A percentile compares a stretch with the other conserved stretches of the same genome.
phyloP scores from a whole-genome alignment of 2,888 invertebrate genomes.

The Carterocephalus palaemon region DNA sequence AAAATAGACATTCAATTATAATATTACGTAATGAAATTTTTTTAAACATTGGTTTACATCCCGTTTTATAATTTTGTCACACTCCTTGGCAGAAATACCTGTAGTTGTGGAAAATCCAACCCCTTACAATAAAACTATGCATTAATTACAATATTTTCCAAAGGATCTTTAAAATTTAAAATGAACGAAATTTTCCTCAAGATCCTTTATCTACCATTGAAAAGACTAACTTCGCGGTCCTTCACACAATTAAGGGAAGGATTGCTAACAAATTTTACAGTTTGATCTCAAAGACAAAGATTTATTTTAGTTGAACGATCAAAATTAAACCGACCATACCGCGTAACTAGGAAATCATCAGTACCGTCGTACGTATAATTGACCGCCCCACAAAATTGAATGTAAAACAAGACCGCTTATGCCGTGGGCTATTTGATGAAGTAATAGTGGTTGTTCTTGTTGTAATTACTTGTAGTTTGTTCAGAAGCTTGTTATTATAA shows the following conservation, averaged over 20 bases:
- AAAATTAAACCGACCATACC: constrained; percentile 3
- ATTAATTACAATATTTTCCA: too few relatives aligned
- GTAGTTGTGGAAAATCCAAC: too few relatives aligned
- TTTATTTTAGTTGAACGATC: constrained; percentile 8
- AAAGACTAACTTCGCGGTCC: background rate
- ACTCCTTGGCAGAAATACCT: too few relatives aligned
- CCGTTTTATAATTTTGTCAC: too few relatives aligned
- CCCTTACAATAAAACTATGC: too few relatives aligned
- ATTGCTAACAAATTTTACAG: background rate
- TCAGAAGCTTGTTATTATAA: constrained; percentile 66
- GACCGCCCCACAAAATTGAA: constrained; percentile 47
- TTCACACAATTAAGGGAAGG: background rate
- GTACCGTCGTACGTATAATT: constrained; percentile 39
- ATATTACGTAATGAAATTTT: too few relatives aligned
- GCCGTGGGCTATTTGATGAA: constrained; percentile 64
- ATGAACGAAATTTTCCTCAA: background rate
- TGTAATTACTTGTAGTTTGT: constrained; percentile 74
- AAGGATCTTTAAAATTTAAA: too few relatives aligned
- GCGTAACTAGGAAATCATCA: constrained; percentile 15
- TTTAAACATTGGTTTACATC: too few relatives aligned
- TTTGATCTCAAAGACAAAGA: constrained; percentile 2
- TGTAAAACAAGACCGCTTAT: constrained; percentile 52
- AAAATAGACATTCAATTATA: too few relatives aligned
- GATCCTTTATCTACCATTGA: constrained; percentile 1
- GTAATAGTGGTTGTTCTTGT: constrained; percentile 64